Evolutionary conservation across 2,797 vertebrate genomes (phyloP).

Genomic region (Trichosurus vulpecula): DNA sequence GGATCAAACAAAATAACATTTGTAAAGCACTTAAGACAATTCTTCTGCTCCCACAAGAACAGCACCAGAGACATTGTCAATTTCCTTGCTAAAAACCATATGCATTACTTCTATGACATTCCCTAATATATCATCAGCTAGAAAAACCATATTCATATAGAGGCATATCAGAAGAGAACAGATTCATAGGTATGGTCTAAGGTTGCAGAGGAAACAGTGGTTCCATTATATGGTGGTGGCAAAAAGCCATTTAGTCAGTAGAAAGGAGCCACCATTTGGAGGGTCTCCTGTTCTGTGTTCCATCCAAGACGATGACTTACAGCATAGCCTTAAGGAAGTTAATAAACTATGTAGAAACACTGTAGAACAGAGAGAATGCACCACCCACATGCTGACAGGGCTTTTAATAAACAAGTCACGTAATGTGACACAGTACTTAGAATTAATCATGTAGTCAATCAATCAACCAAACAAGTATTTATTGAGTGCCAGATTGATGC

Average conservation of each 20-base stretch:
- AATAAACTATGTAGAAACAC: background rate
- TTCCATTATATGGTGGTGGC: background rate
- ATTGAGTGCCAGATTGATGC: background rate
- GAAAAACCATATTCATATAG: background rate
- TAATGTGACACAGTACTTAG: background rate
- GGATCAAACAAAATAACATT: background rate
- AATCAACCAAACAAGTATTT: background rate
- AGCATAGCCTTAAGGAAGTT: background rate
- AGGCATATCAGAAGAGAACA: background rate
- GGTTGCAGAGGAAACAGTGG: background rate
- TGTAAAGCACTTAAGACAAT: background rate
- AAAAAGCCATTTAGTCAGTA: background rate
- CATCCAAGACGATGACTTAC: background rate
- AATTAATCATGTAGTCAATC: background rate
- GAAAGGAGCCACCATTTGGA: background rate
- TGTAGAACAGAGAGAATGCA: background rate
- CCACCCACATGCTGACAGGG: background rate
- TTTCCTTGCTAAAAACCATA: background rate
- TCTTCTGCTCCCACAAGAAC: background rate
- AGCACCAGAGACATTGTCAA: background rate
- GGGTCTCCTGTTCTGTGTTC: background rate
- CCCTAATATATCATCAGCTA: background rate
- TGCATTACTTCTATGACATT: background rate
- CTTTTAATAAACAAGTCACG: background rate
- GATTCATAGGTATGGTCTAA: background rate